A percentile compares a stretch with the other conserved stretches of the same genome.
Conservation (phyloP, 2,888 invertebrate species). For the Nomada goodeniana region DNA sequence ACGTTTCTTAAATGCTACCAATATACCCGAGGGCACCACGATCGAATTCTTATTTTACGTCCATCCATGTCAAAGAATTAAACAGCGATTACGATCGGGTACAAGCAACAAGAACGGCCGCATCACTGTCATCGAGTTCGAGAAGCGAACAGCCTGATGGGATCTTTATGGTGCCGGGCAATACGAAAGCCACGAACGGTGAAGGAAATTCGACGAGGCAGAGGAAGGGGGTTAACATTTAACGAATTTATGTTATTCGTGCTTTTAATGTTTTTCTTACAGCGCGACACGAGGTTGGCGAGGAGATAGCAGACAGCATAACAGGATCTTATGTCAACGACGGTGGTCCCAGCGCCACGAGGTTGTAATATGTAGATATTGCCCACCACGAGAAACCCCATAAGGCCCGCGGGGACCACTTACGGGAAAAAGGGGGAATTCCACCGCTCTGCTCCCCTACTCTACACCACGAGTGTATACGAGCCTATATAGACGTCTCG, state of each 20-base stretch:
- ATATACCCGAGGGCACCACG: not conserved
- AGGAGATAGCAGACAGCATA: conserved; percentile 77
- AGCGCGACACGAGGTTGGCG: conserved; percentile 71
- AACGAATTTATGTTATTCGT: conserved; percentile 74
- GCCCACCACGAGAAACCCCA: conserved; percentile 74
- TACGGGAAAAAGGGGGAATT: conserved; percentile 70
- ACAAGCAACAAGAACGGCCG: conserved; percentile 21
- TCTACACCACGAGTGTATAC: conserved; percentile 32
- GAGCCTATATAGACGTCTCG: conserved; percentile 67
- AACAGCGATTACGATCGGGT: conserved; percentile 32
- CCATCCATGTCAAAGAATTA: conserved; percentile 25
- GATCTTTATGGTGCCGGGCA: conserved; percentile 15
- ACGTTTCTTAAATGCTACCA: not conserved
- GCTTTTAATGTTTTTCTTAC: conserved; percentile 75
- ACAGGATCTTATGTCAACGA: conserved; percentile 81
- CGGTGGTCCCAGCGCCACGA: conserved; percentile 79
- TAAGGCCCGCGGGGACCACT: conserved; percentile 70
- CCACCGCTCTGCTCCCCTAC: conserved; percentile 36
- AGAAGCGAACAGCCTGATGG: conserved; percentile 29
- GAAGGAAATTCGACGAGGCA: conserved; percentile 37
- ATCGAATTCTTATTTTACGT: conserved; percentile 24
- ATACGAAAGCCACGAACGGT: conserved; percentile 33
- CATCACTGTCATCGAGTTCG: conserved; percentile 14
- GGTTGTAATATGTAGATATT: conserved; percentile 78
- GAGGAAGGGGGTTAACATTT: conserved; percentile 38